Conservation (phyloP, 2,797 vertebrate species). For the Sciurus carolinensis region DNA sequence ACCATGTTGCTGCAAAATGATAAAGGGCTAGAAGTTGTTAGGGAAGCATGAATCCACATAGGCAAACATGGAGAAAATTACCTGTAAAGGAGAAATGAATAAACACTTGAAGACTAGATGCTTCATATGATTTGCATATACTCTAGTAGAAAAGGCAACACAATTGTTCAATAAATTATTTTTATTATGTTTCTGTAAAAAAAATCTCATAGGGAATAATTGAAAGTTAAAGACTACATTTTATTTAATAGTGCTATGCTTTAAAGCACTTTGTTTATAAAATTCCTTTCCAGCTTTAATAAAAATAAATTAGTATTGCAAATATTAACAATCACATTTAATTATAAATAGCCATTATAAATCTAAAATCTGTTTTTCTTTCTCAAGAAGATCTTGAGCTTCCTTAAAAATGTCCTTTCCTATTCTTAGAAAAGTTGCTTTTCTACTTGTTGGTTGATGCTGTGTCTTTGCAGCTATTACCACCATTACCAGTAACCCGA, state of each 20-base stretch:
- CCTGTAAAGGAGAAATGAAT: not conserved
- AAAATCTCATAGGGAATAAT: constrained; percentile 29
- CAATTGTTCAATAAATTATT: constrained; percentile 13
- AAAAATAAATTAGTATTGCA: not conserved
- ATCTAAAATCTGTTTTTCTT: not conserved
- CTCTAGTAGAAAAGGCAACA: not conserved
- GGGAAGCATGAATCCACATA: not conserved
- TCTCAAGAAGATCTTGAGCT: not conserved
- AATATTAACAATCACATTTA: constrained; percentile 36
- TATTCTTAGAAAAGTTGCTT: not conserved
- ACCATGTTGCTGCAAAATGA: not conserved
- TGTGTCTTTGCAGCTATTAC: not conserved
- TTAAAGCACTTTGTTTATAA: constrained; percentile 52
- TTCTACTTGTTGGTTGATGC: not conserved
- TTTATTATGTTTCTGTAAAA: constrained; percentile 49
- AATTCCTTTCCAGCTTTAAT: constrained; percentile 22
- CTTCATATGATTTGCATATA: constrained; percentile 4
- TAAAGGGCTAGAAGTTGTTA: not conserved
- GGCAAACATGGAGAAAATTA: not conserved
- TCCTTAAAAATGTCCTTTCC: not conserved
- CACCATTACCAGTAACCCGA: not conserved
- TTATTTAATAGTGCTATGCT: constrained; percentile 37
- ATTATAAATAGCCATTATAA: not conserved
- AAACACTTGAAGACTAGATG: not conserved
- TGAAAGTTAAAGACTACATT: constrained; percentile 46